Evolutionary conservation across 2,888 invertebrate species (phyloP), one percentile per base, ranked within the genome.

Genomic region (Ypsolopha scabrella): DNA sequence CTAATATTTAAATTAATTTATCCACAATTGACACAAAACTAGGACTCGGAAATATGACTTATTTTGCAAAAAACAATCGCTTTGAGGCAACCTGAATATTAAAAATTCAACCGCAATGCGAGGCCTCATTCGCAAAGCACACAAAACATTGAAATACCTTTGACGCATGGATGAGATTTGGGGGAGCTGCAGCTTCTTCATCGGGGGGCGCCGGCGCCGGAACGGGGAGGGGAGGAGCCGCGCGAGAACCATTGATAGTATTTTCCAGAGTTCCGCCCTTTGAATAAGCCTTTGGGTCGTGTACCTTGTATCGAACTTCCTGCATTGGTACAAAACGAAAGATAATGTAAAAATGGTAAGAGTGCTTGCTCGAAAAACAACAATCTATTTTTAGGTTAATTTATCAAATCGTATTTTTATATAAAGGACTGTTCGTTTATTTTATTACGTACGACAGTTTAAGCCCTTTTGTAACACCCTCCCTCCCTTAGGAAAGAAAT

Each of bases 291-390:
- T 93, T 94, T 56, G 93, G 93, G 88, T 94, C 93, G 88, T 93
- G 92, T 67, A 93, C 92, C 88, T 94, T 94, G 89, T 93, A 94
- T 76, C 94, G 92, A 87, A 94, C 93, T 92, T 94, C 93, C 93
- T 94, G 91, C 88, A 92, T 89, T 41, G 36, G n/a, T 24, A 24
- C 24, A 24, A 24, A 24, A 24, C 24, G 24, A 24, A 3, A 24
- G 2, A 3, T 24, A 24, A 24, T 24, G 24, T 24, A 3, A 24
- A 24, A 24, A 24, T 24, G 24, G 24, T 24, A 3, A 24, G 24
- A 24, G 24, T 24, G 24, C 24, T 24, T 24, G 24, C 24, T 4
- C n/a, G n/a, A n/a, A n/a, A n/a, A n/a, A n/a, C n/a, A n/a, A 24
- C 24, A 24, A 24, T 24, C 24, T 24, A 24, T 24, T 24, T 24